Percentiles rank a stretch among this genome's conserved stretches.
Evolutionary conservation across 1,140 invertebrate genomes (phyloP).

Genomic region (Zaprionus inermis): DNA sequence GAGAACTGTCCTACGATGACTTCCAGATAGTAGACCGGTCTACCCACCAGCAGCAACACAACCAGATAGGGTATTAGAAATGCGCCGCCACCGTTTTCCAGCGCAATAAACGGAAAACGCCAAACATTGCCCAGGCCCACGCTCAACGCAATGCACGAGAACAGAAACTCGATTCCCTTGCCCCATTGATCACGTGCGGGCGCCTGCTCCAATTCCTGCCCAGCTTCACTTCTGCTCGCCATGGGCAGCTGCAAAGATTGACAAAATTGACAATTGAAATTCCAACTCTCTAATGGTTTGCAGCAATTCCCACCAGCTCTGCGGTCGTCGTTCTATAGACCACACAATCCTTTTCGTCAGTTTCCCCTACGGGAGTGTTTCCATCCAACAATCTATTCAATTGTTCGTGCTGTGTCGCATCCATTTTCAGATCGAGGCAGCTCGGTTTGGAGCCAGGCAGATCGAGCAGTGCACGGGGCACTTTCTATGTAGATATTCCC

Average conservation of each 20-base stretch:
- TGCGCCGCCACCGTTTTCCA: constrained; percentile 91
- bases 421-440: constrained; percentile 42
- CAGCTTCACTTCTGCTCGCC: constrained; percentile 21
- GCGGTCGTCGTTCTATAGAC: too few relatives aligned
- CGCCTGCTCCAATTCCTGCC: constrained; percentile 11
- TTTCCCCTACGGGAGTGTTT: not conserved
- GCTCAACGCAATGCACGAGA: constrained; percentile 93
- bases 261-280: not conserved
- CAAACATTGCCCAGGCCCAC: constrained; percentile 95
- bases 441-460: not conserved
- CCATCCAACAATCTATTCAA: constrained; percentile 33
- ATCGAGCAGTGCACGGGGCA: too few relatives aligned
- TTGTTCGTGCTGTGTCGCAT: constrained; percentile 52
- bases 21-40: constrained; percentile 94
- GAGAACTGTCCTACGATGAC: constrained; percentile 90
- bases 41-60: constrained; percentile 90
- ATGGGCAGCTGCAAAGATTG: constrained; percentile 19
- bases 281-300: not conserved
- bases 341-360: constrained; percentile 17
- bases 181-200: constrained; percentile 86
- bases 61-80: constrained; percentile 92
- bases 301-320: constrained; percentile 22
- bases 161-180: constrained; percentile 91
- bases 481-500: constrained; percentile 19
- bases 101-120: constrained; percentile 91